Base-by-base conservation (phyloP, 2,113 vertebrate species). In the Petromus typicus region DNA sequence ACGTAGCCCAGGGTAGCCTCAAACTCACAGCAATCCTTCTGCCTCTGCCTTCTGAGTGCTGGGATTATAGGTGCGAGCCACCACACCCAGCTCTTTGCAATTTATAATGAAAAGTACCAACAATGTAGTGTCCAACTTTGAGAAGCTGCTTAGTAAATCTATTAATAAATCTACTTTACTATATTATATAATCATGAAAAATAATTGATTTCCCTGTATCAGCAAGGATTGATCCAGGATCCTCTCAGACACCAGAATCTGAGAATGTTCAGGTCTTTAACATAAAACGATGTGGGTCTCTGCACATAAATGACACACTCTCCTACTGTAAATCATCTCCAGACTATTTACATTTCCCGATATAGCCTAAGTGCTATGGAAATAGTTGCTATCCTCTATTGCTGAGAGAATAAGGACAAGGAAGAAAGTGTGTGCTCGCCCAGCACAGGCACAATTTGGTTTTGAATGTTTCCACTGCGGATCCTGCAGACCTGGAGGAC, bases 61-160 rank as follows among this genome's bases (percentile, higher is more conserved):
- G n/a, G n/a, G n/a, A n/a, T n/a, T n/a, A n/a, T n/a, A n/a, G n/a
- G n/a, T n/a, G n/a, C n/a, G n/a, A n/a, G n/a, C n/a, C n/a, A n/a
- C n/a, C n/a, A n/a, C n/a, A n/a, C n/a, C n/a, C n/a, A n/a, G n/a
- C n/a, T n/a, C n/a, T n/a, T 10, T 32, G 73, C 12, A 71, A 76
- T 83, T 85, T 89, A 64, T 32, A 88, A 37, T 32, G 43, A 92
- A 89, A 75, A 66, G 34, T 89, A 8, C 61, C 90, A 78, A 75
- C 25, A 79, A 73, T 80, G 1, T n/a, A 71, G 63, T 71, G 20
- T 59, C 37, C 34, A 80, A 63, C 17, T 75, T 56, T 56, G 64
- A 63, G 45, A 30, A 11, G 11, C 69, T 86, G 17, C 45, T 94
- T 57, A 83, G 13, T 67, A 94, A 96, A 25, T 80, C 73, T 87